Evolutionary conservation across 2,888 invertebrate genomes (phyloP).

Genomic region (Diarsia rubi): DNA sequence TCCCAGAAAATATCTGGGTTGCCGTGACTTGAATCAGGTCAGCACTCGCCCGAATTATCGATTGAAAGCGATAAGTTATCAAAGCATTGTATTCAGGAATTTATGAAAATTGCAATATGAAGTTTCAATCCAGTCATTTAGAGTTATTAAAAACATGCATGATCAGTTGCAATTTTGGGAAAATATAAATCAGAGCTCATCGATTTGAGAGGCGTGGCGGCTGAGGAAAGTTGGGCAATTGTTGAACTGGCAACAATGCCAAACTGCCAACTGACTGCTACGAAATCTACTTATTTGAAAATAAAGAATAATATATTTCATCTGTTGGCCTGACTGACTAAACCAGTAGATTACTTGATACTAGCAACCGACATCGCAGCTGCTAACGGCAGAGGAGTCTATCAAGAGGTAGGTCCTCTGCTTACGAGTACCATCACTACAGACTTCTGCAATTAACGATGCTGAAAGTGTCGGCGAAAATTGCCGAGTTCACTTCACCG

Average conservation of each 20-base stretch:
- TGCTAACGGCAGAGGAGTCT: background rate
- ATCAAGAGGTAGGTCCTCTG: background rate
- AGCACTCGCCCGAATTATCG: background rate
- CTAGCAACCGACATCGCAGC: background rate
- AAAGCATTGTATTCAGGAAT: slow-evolving; percentile 9
- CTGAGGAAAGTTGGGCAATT: slow-evolving; percentile 5
- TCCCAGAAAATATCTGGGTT: background rate
- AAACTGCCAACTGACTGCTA: background rate
- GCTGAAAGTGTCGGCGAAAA: background rate
- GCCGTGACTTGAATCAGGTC: background rate
- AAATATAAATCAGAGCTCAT: background rate
- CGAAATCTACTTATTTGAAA: background rate
- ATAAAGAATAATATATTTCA: background rate
- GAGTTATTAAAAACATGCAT: background rate
- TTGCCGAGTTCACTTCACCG: background rate
- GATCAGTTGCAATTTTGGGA: background rate
- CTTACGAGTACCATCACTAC: background rate
- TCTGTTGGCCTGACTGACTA: background rate
- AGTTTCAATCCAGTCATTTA: background rate
- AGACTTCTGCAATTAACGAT: background rate
- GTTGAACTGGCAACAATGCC: background rate
- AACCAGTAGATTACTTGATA: background rate
- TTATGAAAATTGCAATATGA: slow-evolving; percentile 13
- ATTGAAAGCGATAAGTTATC: slow-evolving; percentile 25
- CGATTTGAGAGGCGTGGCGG: background rate